A percentile compares a stretch with the other conserved stretches of the same genome.
phyloP scores from a whole-genome alignment of 2,113 vertebrate genomes.

The Etheostoma cragini region DNA sequence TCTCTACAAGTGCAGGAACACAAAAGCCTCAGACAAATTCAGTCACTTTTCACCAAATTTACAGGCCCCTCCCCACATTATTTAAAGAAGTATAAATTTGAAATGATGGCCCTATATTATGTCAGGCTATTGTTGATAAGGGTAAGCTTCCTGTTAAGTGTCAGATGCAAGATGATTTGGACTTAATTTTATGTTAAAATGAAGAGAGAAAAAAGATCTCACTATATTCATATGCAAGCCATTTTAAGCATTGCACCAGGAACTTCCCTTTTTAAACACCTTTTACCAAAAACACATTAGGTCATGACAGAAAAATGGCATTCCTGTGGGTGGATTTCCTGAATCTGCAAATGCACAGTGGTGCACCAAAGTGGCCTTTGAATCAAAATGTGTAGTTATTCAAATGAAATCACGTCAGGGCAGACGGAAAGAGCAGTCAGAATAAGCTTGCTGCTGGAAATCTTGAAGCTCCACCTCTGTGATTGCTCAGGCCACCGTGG shows the following conservation, averaged over 20 bases:
- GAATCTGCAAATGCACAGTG: conserved; percentile 59
- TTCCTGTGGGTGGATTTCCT: conserved; percentile 66
- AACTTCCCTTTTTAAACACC: conserved; percentile 44
- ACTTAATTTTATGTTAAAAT: neutral
- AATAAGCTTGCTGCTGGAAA: conserved; percentile 88
- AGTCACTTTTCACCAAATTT: conserved; percentile 12
- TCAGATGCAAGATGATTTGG: conserved; percentile 1
- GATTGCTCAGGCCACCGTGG: conserved; percentile 92
- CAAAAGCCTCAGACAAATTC: conserved; percentile 25
- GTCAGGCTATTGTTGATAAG: neutral
- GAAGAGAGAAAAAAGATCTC: conserved; percentile 9
- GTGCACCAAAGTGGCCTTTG: conserved; percentile 75
- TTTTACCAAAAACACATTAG: conserved; percentile 53
- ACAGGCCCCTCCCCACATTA: neutral
- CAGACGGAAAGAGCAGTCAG: conserved; percentile 89
- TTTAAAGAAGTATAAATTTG: conserved; percentile 2
- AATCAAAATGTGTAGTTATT: conserved; percentile 88
- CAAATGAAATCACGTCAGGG: conserved; percentile 88
- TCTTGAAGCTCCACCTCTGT: conserved; percentile 90
- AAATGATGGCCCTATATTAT: neutral
- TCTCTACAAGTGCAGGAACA: conserved; percentile 23
- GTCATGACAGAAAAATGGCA: conserved; percentile 42
- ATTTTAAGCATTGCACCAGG: conserved; percentile 33
- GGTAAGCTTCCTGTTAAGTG: conserved; percentile 6
- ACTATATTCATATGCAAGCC: neutral